Evolutionary conservation across 2,113 vertebrate species (phyloP).

Genomic region (Cercopithecus mona): DNA sequence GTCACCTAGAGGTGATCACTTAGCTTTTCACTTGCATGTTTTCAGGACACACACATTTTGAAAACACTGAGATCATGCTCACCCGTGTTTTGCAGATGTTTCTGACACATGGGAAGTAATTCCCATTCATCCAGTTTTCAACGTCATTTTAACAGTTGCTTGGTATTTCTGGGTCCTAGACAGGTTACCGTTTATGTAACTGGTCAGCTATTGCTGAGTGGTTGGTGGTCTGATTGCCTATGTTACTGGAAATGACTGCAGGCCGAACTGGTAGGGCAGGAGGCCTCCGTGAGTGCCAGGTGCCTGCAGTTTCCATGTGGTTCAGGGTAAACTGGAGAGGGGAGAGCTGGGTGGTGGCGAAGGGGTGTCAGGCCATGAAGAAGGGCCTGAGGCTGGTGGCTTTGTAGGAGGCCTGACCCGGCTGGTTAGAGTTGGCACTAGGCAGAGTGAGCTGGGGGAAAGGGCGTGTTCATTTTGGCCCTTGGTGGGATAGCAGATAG

Average conservation of each 20-base stretch:
- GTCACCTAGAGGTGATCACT: background rate
- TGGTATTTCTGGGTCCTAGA: too few relatives aligned
- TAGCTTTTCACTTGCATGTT: fast-evolving
- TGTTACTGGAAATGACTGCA: background rate
- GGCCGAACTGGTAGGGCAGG: too few relatives aligned
- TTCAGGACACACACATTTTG: background rate
- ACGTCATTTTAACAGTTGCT: fast-evolving
- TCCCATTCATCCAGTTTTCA: background rate
- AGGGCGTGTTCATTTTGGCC: background rate
- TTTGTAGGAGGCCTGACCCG: fast-evolving
- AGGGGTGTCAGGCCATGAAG: background rate
- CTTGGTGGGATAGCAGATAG: too few relatives aligned
- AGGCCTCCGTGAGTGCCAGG: fast-evolving
- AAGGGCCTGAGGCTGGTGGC: background rate
- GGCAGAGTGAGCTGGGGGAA: background rate
- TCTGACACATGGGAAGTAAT: fast-evolving
- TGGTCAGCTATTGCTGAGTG: background rate
- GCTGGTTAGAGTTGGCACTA: fast-evolving
- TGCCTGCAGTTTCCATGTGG: too few relatives aligned
- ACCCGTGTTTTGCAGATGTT: fast-evolving
- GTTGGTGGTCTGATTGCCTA: background rate
- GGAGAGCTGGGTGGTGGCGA: background rate
- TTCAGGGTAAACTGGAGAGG: too few relatives aligned
- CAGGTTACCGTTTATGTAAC: fast-evolving
- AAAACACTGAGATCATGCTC: fast-evolving